Evolutionary conservation across 2,797 vertebrate species (phyloP).

Genomic region (Gymnothorax javanicus): DNA sequence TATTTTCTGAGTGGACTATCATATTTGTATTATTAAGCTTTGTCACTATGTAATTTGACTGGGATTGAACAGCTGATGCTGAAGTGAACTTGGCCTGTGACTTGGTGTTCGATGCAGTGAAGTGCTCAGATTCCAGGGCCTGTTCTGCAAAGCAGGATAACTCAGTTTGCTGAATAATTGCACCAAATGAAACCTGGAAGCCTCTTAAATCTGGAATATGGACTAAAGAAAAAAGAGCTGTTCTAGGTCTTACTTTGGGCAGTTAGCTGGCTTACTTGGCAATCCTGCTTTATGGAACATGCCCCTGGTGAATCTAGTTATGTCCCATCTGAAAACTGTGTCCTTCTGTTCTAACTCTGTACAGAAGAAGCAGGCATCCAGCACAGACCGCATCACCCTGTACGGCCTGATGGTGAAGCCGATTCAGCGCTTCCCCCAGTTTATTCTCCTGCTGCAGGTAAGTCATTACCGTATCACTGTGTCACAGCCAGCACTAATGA

Average conservation of each 20-base stretch:
- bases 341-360: neutral
- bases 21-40: neutral
- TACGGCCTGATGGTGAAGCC: conserved; percentile 98
- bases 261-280: too few species aligned
- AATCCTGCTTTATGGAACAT: too few species aligned
- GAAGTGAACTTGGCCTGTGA: neutral
- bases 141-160: too few species aligned
- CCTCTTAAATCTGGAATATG: too few species aligned
- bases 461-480: neutral
- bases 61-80: neutral
- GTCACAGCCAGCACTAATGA: too few species aligned
- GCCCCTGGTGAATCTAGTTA: too few species aligned
- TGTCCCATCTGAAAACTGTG: neutral
- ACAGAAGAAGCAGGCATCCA: conserved; percentile 90
- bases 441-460: conserved; percentile 96
- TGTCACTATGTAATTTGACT: neutral
- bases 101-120: neutral
- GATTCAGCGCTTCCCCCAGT: conserved; percentile 96
- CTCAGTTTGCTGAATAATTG: too few species aligned
- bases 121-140: neutral
- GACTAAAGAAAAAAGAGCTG: too few species aligned
- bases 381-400: conserved; percentile 89
- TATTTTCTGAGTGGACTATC: neutral
- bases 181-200: too few species aligned
- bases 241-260: too few species aligned